Base-by-base conservation (phyloP, 2,113 vertebrate species). In the Neoarius graeffei region DNA sequence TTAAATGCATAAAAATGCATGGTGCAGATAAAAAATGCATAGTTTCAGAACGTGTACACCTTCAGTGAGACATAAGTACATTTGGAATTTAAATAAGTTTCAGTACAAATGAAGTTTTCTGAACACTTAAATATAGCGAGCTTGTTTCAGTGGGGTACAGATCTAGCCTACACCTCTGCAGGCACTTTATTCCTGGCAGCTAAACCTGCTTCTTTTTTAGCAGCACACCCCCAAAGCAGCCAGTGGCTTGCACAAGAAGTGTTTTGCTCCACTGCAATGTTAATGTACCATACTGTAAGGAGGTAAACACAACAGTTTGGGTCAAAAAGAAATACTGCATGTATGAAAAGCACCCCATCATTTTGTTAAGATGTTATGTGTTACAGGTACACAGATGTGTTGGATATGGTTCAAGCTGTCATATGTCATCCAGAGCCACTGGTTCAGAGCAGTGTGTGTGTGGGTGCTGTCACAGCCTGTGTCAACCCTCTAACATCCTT, bases 331-430 rank as follows among this genome's bases (percentile, higher is more conserved):
- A 82, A 48, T 82, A 62, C 20, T 42, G 80, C 11, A 62, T 48
- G 10, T 60, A 42, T 60, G 80, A 81, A 81, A 59, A 30, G 4
- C 15, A 62, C 19, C 19, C 7, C 19, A 35, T 81, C 27, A 13
- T 42, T 48, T 20, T 82, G 19, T n/a, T 64, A 62, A 1, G 19
- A 50, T 87, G 35, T 81, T 83, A 3, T 83, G 9, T 91, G 19
- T 85, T 81, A 0, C 93, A 99, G 98, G 69, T 98, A 97, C 80
- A 97, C 95, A 0, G 98, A 99, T 81, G 94, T 97, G n/a, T 93
- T 98, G 86, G 97, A 99, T 87, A 95, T 98, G 7, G 95, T 99
- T 48, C 97, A 98, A 92, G 97, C 97, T 50, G 92, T 99, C 86
- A 96, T 98, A 17, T 96, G 96, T 91, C 98, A 99, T 90, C 96